Conservation (phyloP, 2,888 invertebrate species). For the Itoplectis maculator region DNA sequence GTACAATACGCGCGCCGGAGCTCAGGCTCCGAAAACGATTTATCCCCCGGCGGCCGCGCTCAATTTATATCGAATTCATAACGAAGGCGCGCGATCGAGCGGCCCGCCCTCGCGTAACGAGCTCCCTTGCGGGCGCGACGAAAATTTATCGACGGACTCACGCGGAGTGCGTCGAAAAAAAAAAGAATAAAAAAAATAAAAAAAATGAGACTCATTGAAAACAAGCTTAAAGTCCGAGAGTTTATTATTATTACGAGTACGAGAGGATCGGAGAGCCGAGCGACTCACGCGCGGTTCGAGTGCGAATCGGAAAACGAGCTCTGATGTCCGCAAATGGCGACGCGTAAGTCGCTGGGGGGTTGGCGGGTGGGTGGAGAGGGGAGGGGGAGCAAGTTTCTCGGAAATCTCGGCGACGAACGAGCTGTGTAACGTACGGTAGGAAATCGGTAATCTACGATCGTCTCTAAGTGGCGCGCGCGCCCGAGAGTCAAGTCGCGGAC, state of each 20-base stretch:
- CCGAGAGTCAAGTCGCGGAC: slow-evolving; percentile 48
- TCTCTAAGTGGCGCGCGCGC: slow-evolving; percentile 63
- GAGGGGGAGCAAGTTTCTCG: slow-evolving; percentile 30
- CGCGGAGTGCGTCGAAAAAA: slow-evolving; percentile 16
- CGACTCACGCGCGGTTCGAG: slow-evolving; percentile 39
- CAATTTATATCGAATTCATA: slow-evolving; percentile 61
- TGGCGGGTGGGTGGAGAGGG: too few relatives aligned
- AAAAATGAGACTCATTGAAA: neutral
- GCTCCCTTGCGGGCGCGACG: slow-evolving; percentile 52
- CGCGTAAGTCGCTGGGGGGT: too few relatives aligned
- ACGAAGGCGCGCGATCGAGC: slow-evolving; percentile 12
- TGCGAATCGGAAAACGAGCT: slow-evolving; percentile 20
- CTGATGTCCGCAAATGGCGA: slow-evolving; percentile 8
- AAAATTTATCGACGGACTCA: slow-evolving; percentile 50
- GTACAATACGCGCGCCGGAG: slow-evolving; percentile 7
- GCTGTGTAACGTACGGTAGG: slow-evolving; percentile 39
- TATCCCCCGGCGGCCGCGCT: slow-evolving; percentile 48
- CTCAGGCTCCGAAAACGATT: slow-evolving; percentile 16
- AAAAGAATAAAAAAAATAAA: slow-evolving; percentile 20
- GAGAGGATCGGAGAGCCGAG: slow-evolving; percentile 21
- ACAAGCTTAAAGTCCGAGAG: slow-evolving; percentile 10
- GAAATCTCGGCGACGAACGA: slow-evolving; percentile 32
- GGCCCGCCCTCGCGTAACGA: slow-evolving; percentile 43
- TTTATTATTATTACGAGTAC: slow-evolving; percentile 35
- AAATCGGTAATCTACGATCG: slow-evolving; percentile 74